Base-by-base conservation (phyloP, 2,888 invertebrate genomes). In the Julus scandinavius region DNA sequence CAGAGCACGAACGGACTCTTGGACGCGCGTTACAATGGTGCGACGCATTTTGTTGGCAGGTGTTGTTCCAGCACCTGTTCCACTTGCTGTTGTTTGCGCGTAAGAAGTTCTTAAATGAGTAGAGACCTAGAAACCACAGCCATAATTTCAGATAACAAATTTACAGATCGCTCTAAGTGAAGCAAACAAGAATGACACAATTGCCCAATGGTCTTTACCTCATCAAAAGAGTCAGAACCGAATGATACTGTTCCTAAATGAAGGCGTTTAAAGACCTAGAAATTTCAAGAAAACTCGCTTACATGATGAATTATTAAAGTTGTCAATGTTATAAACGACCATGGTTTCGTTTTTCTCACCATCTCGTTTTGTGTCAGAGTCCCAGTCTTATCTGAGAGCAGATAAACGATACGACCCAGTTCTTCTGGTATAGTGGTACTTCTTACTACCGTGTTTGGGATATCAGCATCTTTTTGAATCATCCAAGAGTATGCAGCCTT, bases 391-490 rank as follows among this genome's bases (percentile, higher is more conserved):
- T 99, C 99, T 0, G 98, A 97, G 7, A 99, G 93, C n/a, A 99
- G 94, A 93, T 99, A 99, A 45, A 97, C 97, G 90, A 99, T 97
- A 89, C 99, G 94, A 0, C 99, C 99, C 88, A 99, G 93, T 93
- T 99, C 99, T 93, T 99, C 99, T 0, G 99, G 98, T 90, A 99
- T 99, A 3, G 99, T 99, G 2, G 99, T 99, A 88, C 98, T 98
- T 9, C 99, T 94, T 89, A 99, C 99, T 13, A 98, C 97, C 0
- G 99, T 98, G 41, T 97, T 98, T 89, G 96, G 95, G 90, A 99
- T 98, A 91, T 96, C 95, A 88, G 96, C 95, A 93, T 99, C 99
- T 89, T 96, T 94, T 91, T 98, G 97, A 91, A 99, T 99, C 90
- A 97, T 96, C 96, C 97, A 99, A 0, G 99, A 97, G 93, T 99